Evolutionary conservation across 1,140 invertebrate species (phyloP).

Genomic region (Lamellibrachia luymesi): DNA sequence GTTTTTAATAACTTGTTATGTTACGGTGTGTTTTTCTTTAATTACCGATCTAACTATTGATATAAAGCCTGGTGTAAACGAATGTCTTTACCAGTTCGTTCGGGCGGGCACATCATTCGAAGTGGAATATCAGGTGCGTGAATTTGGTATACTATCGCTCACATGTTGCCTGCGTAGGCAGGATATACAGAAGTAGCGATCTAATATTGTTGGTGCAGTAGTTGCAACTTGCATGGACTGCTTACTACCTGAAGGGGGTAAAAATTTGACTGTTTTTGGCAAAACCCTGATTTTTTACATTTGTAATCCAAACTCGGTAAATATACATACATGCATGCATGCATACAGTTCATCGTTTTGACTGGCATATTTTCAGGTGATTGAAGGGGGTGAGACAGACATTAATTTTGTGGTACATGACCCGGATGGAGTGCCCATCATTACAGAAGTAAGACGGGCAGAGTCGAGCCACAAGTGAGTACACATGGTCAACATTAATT

Average conservation of each 20-base stretch:
- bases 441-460: constrained; percentile 15
- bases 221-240: neutral
- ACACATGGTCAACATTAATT: neutral
- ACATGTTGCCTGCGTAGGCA: neutral
- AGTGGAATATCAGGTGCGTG: constrained; percentile 17
- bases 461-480: constrained; percentile 11
- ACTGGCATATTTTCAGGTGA: constrained; percentile 60
- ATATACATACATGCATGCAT: too few species aligned
- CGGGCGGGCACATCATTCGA: neutral
- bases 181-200: neutral
- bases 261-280: neutral
- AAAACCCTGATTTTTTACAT: too few species aligned
- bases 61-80: constrained; percentile 1
- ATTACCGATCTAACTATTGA: neutral
- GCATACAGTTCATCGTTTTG: too few species aligned
- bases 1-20: neutral
- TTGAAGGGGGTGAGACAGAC: constrained; percentile 76
- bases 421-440: constrained; percentile 59
- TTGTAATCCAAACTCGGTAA: too few species aligned
- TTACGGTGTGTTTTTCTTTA: neutral
- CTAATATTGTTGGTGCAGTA: neutral
- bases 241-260: neutral
- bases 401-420: constrained; percentile 71
- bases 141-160: constrained; percentile 7
- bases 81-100: constrained; percentile 16